A percentile compares a stretch with the other conserved stretches of the same genome.
phyloP scores from a whole-genome alignment of 2,113 vertebrate species.

The Caloenas nicobarica region DNA sequence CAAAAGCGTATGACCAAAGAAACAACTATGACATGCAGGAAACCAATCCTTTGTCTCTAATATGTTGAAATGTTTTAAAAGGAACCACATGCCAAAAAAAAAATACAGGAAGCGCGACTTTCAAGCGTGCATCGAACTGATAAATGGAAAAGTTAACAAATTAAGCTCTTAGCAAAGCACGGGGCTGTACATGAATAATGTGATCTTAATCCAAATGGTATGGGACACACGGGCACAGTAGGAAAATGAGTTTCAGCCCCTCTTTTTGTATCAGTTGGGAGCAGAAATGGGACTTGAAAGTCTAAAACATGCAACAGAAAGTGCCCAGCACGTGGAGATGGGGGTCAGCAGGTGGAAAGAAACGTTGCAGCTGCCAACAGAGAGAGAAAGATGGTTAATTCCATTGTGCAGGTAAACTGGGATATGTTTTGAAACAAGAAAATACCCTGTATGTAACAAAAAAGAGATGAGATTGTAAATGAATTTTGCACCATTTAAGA shows the following conservation, averaged over 20 bases:
- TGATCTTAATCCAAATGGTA: neutral
- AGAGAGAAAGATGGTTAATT: constrained; percentile 16
- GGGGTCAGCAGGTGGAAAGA: neutral
- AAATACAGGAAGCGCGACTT: neutral
- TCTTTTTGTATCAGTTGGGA: neutral
- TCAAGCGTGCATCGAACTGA: neutral
- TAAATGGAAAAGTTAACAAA: neutral
- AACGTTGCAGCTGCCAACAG: constrained; percentile 40
- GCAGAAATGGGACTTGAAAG: neutral
- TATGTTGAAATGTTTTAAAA: constrained; percentile 51
- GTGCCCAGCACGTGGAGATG: neutral
- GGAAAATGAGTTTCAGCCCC: neutral
- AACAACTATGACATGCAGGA: neutral
- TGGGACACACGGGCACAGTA: fast-evolving
- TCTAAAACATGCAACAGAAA: neutral
- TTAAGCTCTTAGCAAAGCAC: neutral
- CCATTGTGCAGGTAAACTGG: constrained; percentile 15
- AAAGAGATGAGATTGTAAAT: neutral
- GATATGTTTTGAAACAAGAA: neutral
- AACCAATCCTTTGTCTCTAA: neutral
- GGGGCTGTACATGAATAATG: neutral
- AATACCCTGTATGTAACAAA: neutral
- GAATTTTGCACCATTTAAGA: neutral
- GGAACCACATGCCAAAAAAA: neutral
- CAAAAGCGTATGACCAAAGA: constrained; percentile 16